Evolutionary conservation across 1,140 invertebrate species (phyloP).

Genomic region (Pissodes strobi): DNA sequence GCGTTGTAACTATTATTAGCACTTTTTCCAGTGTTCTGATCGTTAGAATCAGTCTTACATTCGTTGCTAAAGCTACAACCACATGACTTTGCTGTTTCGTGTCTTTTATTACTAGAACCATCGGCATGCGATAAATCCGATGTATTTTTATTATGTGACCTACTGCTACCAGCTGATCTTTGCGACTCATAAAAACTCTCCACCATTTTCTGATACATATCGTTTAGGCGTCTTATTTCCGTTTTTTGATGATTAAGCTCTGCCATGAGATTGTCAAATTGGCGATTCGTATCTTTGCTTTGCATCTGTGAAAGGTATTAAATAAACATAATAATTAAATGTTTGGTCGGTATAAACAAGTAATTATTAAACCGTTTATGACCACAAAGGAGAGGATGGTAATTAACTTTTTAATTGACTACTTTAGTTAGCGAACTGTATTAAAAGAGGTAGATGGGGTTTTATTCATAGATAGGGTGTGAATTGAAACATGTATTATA

Average conservation of each 20-base stretch:
- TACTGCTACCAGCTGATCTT: not conserved
- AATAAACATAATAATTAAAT: too few species aligned
- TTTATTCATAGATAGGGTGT: too few species aligned
- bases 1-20: not conserved
- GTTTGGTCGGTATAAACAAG: too few species aligned
- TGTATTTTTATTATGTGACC: not conserved
- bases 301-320: slow-evolving; percentile 19
- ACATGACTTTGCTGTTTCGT: not conserved
- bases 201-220: slow-evolving; percentile 16
- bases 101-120: not conserved
- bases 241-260: slow-evolving; percentile 19
- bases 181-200: slow-evolving; percentile 6
- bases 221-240: slow-evolving; percentile 24
- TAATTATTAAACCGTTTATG: too few species aligned
- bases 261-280: slow-evolving; percentile 12
- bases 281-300: slow-evolving; percentile 19
- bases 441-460: too few species aligned
- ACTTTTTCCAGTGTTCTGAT: not conserved
- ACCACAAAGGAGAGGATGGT: too few species aligned
- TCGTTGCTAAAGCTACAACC: not conserved
- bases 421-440: too few species aligned
- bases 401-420: too few species aligned
- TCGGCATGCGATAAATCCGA: not conserved
- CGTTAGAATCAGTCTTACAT: not conserved
- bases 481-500: too few species aligned